Base-by-base conservation (phyloP, 1,140 invertebrate genomes). In the Formica selysi region DNA sequence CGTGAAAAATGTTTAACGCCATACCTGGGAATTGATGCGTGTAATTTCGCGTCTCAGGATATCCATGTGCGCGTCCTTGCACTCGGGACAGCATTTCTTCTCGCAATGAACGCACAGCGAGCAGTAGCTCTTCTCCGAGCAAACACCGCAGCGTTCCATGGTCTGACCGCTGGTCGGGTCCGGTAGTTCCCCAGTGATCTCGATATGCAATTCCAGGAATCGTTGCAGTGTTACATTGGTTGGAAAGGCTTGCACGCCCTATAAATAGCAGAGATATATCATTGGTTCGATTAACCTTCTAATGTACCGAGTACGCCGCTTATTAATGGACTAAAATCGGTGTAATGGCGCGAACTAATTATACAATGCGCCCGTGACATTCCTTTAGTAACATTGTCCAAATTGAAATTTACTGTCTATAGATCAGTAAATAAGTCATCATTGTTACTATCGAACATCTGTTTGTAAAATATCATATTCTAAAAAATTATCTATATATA, bases 181-280 rank as follows among this genome's bases (percentile, higher is more conserved):
- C 64, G 98, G 98, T 85, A 98, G 95, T 94, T 98, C 98, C 85
- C 98, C 98, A 38, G 98, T 98, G 85, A 99, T 99, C 95, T 99
- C 98, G 94, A 98, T 98, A 93, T 98, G 99, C 61, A 99, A 96
- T 94, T 99, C 99, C 83, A 99, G 96, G 95, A 99, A 99, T 68
- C 98, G 96, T 95, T 99, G 98, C 36, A 99, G 96, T 41, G 99
- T 99, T 5, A 99, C 98, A 95, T 99, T 99, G 89, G 98, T 99
- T 59, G 98, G 99, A 94, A 99, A 99, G 29, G 98, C 98, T 95
- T 98, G 98, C 22, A 99, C 98, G 44, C 99, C 99, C 95, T 95
- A 86, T 74, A 19, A 80, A 74, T 8, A 90, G 68, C 61, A 62
- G 32, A 13, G 29, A 62, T 44, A 16, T 74, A 74, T 36, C 26